Evolutionary conservation across 37 sponge, comb jelly and placozoan species (phyloP).

Genomic region (Beroe forskalii): DNA sequence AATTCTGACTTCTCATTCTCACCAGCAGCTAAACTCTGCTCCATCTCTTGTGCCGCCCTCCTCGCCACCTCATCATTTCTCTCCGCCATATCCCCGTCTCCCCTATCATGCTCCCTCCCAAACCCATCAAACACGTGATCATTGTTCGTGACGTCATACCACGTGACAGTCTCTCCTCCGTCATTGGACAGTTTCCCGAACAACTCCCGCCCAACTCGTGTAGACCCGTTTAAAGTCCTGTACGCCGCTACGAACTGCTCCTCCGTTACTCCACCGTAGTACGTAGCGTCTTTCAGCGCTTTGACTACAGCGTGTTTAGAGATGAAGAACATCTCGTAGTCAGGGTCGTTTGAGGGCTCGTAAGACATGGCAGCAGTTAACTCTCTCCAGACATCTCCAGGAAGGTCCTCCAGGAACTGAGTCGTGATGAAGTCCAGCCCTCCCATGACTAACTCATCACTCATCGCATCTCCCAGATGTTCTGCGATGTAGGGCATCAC

Average conservation of each 20-base stretch:
- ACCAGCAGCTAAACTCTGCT: background rate
- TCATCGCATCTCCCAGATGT: background rate
- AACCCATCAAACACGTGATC: conserved; percentile 26
- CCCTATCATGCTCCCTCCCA: conserved; percentile 37
- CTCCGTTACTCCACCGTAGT: background rate
- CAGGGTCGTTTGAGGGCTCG: conserved; percentile 47
- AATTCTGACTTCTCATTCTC: background rate
- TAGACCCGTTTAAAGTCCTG: background rate
- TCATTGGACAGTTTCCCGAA: background rate
- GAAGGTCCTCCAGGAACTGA: background rate
- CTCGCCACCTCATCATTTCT: conserved; percentile 6
- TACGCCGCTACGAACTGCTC: conserved; percentile 1
- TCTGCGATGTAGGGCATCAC: conserved; percentile 29
- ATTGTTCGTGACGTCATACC: conserved; percentile 35
- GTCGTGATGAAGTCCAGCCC: background rate
- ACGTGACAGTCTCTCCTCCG: background rate
- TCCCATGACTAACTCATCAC: background rate
- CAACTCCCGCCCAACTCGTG: background rate
- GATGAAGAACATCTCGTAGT: background rate
- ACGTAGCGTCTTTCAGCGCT: conserved; percentile 11
- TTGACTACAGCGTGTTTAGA: conserved; percentile 1
- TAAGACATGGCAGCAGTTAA: background rate
- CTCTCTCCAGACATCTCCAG: background rate
- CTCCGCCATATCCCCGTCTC: conserved; percentile 28
- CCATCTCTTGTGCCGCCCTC: background rate